phyloP scores from a whole-genome alignment of 2,113 vertebrate species.

The Aegotheles bennettii region DNA sequence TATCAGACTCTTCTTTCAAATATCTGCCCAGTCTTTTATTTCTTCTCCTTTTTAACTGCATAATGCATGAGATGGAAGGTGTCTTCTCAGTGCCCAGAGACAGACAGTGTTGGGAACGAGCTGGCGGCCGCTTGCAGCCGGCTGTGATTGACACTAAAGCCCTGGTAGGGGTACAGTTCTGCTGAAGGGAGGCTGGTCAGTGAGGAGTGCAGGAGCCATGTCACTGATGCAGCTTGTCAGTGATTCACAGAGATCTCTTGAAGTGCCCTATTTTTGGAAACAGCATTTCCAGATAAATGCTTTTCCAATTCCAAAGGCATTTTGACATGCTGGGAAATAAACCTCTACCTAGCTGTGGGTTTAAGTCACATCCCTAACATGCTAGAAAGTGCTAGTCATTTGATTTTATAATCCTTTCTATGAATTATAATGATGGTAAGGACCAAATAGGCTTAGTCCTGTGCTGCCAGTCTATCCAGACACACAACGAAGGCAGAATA shows the following conservation, averaged over 20 bases:
- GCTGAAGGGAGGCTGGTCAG: not conserved
- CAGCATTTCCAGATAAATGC: constrained; percentile 27
- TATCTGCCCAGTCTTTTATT: not conserved
- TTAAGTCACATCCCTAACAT: constrained; percentile 22
- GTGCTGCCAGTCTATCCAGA: constrained; percentile 43
- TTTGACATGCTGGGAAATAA: constrained; percentile 23
- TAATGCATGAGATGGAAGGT: constrained; percentile 20
- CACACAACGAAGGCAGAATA: not conserved
- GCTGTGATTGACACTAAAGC: not conserved
- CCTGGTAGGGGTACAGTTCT: not conserved
- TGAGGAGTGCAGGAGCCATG: not conserved
- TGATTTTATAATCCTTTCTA: constrained; percentile 37
- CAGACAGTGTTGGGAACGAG: not conserved
- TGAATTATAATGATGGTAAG: constrained; percentile 33
- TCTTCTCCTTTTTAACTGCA: constrained; percentile 23
- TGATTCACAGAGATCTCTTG: not conserved
- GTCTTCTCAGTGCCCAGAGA: not conserved
- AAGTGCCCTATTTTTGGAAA: constrained; percentile 26
- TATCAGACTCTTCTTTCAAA: not conserved
- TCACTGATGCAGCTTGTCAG: not conserved
- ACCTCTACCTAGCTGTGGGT: constrained; percentile 30
- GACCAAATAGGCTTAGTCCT: constrained; percentile 57
- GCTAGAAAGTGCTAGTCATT: constrained; percentile 20
- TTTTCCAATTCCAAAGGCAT: constrained; percentile 17
- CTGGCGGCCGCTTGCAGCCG: not conserved